Conservation (phyloP, 2,888 invertebrate species). For the Nephrocerus scutellatus region DNA sequence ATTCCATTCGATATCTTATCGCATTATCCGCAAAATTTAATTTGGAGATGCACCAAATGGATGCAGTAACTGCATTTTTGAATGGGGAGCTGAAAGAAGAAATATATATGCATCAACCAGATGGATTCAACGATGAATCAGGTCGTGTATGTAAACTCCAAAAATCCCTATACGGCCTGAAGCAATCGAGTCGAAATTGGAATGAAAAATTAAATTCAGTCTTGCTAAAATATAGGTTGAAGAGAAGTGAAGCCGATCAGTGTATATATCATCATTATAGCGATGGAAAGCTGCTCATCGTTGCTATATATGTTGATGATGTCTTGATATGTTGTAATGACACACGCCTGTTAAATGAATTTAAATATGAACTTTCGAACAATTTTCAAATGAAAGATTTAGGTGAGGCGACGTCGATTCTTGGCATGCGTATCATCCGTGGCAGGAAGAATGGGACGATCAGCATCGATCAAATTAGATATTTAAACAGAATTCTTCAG, state of each 20-base stretch:
- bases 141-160: slow-evolving; percentile 10
- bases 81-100: slow-evolving; percentile 14
- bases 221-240: slow-evolving; percentile 11
- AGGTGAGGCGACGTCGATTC: slow-evolving; percentile 10
- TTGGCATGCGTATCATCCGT: too few relatives aligned
- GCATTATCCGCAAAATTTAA: background rate
- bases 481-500: slow-evolving; percentile 5
- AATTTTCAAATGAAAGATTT: slow-evolving; percentile 15
- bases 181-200: slow-evolving; percentile 12
- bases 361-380: background rate
- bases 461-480: background rate
- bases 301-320: slow-evolving; percentile 16
- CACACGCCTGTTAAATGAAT: background rate
- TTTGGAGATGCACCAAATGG: slow-evolving; percentile 10
- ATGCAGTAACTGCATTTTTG: slow-evolving; percentile 17
- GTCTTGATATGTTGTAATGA: slow-evolving; percentile 13
- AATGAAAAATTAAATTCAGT: slow-evolving; percentile 8
- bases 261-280: slow-evolving; percentile 2
- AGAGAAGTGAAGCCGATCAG: slow-evolving; percentile 3
- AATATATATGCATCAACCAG: slow-evolving; percentile 16
- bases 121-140: slow-evolving; percentile 13
- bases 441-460: too few relatives aligned
- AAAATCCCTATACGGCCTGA: slow-evolving; percentile 19
- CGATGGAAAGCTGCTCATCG: slow-evolving; percentile 3
- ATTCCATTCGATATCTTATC: slow-evolving; percentile 4